Evolutionary conservation across 2,888 invertebrate genomes (phyloP), one percentile per base, ranked within the genome.

Genomic region (Horisme vitalbata): DNA sequence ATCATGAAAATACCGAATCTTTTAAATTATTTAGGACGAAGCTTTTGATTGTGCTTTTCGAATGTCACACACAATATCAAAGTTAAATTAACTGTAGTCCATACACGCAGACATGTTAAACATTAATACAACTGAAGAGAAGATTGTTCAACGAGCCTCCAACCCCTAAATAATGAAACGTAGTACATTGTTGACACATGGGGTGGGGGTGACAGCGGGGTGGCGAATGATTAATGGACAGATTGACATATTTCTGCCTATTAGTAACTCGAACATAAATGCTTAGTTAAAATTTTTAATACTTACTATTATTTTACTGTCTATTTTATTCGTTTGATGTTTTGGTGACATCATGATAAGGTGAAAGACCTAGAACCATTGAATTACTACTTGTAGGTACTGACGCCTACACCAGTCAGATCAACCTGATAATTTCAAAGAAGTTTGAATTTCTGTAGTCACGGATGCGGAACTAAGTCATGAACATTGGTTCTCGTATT

Each of bases 151-250:
- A 65, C 52, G 48, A 60, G 55, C 55, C 57, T 57, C 59, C 60
- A 63, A 64, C 63, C 63, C 70, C 68, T 76, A 72, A 76, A 79
- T 79, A 80, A 81, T 73, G 73, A 71, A 71, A 71, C 64, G 68
- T 71, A 74, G 77, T 77, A 77, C 74, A 78, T 77, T 78, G 81
- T 79, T 79, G 80, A 79, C 79, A 80, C 66, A 63, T 62, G 62
- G 66, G 60, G 58, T 53, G 57, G 61, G 55, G 51, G 56, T 57
- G 45, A 50, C 49, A 44, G 37, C 46, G 38, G 48, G 52, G 57
- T 58, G 64, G 65, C 61, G 54, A 65, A 78, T 84, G 80, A 85
- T 83, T 83, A 81, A 83, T 83, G 76, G 66, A 71, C 71, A 70
- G 71, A 80, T 79, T 75, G 77, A 79, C 68, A 71, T 72, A 69